A percentile compares a stretch with the other conserved stretches of the same genome.
Evolutionary conservation across 2,888 invertebrate species (phyloP).

Genomic region (Nasonovia ribisnigri): DNA sequence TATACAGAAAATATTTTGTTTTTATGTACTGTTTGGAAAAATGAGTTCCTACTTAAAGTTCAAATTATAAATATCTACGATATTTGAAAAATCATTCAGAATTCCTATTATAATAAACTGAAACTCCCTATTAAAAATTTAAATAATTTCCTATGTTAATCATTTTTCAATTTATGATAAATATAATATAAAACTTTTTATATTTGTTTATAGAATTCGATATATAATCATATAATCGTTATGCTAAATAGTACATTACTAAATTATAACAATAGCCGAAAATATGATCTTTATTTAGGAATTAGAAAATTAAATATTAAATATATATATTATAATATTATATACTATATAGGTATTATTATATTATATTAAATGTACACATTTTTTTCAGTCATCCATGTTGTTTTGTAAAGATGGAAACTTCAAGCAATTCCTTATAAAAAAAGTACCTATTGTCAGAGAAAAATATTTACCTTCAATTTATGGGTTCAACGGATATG

Average conservation of each 20-base stretch:
- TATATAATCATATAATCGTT: not conserved
- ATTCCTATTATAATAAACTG: not conserved
- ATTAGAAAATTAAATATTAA: not conserved
- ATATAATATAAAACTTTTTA: not conserved
- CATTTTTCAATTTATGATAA: not conserved
- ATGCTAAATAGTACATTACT: not conserved
- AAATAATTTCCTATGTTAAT: not conserved
- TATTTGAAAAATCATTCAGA: not conserved
- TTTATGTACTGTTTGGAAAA: not conserved
- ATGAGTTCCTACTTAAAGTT: not conserved
- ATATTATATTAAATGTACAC: not conserved
- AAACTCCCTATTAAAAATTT: not conserved
- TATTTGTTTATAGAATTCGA: not conserved
- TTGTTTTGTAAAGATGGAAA: conserved; percentile 76
- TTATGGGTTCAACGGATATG: conserved; percentile 84
- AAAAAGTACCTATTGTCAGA: conserved; percentile 77
- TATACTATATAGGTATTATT: not conserved
- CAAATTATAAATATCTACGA: not conserved
- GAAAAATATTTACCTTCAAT: conserved; percentile 85
- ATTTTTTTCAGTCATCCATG: conserved; percentile 48
- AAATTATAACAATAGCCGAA: not conserved
- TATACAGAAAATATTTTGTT: not conserved
- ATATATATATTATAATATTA: not conserved
- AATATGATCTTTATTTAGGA: not conserved
- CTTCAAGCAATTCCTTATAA: conserved; percentile 76